phyloP scores from a whole-genome alignment of 2,797 vertebrate species.

The Neostethus bicornis region DNA sequence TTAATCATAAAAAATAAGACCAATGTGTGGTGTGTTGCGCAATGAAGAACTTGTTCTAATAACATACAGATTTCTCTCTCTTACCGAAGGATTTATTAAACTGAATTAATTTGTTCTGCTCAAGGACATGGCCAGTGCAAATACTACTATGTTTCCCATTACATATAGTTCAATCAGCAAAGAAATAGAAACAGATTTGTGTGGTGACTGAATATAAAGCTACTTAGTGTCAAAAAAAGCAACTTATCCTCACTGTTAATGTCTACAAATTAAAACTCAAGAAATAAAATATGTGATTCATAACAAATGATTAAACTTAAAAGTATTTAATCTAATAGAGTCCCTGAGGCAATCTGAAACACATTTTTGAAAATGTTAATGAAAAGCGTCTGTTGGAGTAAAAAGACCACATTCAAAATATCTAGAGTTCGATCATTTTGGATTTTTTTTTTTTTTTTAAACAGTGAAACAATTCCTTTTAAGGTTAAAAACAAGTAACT shows the following conservation, averaged over 20 bases:
- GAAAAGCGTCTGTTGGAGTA: too few relatives aligned
- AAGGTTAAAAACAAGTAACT: slow-evolving; percentile 20
- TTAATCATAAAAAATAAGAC: slow-evolving; percentile 23
- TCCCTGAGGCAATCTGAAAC: too few relatives aligned
- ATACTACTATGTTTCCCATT: not conserved
- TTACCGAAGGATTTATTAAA: not conserved
- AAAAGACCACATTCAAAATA: slow-evolving; percentile 1
- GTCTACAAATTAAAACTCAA: not conserved
- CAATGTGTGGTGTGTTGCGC: slow-evolving; percentile 1
- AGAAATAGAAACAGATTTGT: slow-evolving; percentile 1
- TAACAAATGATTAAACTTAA: not conserved
- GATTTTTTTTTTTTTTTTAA: slow-evolving; percentile 7
- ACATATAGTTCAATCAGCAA: not conserved
- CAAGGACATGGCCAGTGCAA: not conserved
- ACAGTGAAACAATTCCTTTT: slow-evolving; percentile 1
- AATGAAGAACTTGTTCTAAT: not conserved
- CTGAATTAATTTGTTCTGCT: not conserved
- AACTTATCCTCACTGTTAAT: not conserved
- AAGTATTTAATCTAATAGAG: too few relatives aligned
- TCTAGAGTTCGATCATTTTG: not conserved
- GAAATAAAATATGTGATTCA: not conserved
- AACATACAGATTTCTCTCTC: not conserved
- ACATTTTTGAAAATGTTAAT: too few relatives aligned
- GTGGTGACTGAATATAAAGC: not conserved
- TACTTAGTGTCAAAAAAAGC: not conserved